Percentiles rank a stretch among this genome's conserved stretches.
Evolutionary conservation across 2,797 vertebrate genomes (phyloP).

Genomic region (Galaxias olidus): DNA sequence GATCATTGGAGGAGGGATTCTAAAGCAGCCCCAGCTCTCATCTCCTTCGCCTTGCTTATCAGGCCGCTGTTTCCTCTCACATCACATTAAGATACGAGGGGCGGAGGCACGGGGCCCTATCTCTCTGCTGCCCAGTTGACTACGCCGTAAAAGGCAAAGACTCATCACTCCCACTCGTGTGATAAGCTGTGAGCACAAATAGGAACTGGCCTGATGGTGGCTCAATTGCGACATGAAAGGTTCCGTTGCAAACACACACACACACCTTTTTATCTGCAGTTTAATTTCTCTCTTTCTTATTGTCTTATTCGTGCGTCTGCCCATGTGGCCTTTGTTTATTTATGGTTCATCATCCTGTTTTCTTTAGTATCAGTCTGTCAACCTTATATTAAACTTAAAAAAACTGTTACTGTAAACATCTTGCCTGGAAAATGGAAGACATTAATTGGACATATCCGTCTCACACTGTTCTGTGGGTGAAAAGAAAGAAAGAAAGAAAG

Average conservation of each 20-base stretch:
- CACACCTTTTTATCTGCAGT: neutral
- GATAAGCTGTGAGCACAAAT: slow-evolving; percentile 66
- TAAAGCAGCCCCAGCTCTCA: slow-evolving; percentile 43
- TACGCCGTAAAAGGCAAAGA: slow-evolving; percentile 60
- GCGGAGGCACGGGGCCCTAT: slow-evolving; percentile 50
- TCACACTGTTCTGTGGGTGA: too few relatives aligned
- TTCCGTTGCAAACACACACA: neutral
- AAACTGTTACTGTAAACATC: too few relatives aligned
- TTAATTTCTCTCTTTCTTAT: neutral
- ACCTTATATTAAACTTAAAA: too few relatives aligned
- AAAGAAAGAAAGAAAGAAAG: neutral
- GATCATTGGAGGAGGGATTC: slow-evolving; percentile 71
- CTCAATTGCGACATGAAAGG: slow-evolving; percentile 29
- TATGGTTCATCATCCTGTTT: neutral
- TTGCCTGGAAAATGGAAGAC: too few relatives aligned
- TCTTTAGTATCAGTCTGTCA: too few relatives aligned
- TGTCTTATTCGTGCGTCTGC: neutral
- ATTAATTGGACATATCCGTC: too few relatives aligned
- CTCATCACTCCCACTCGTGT: slow-evolving; percentile 63
- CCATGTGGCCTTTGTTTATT: neutral
- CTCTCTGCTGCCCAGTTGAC: slow-evolving; percentile 62
- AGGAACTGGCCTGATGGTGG: slow-evolving; percentile 67
- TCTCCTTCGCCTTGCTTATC: slow-evolving; percentile 61
- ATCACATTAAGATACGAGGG: slow-evolving; percentile 70
- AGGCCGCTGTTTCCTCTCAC: slow-evolving; percentile 44